These are phyloP conservation scores for Charanyca ferruginea DNA, from an alignment of 2,888 invertebrate genomes.

Conservation along the genomic window DNA sequence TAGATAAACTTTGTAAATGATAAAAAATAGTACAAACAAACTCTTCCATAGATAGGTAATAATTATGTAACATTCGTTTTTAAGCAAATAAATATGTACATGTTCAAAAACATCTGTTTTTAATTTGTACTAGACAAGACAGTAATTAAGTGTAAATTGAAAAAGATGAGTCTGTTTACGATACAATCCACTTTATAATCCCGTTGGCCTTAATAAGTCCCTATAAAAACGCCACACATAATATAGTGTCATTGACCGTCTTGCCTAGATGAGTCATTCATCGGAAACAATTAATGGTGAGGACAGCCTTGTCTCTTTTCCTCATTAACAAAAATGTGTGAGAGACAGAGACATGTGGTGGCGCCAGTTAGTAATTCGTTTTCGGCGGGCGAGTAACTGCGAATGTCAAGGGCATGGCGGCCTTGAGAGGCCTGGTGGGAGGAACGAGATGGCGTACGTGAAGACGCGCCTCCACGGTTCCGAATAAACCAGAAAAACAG, in stretches of 20 bases:
- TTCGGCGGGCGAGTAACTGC: neutral
- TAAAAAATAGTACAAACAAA: conserved; percentile 18
- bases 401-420: conserved; percentile 24
- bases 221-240: neutral
- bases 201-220: neutral
- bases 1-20: conserved; percentile 34
- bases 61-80: neutral
- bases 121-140: neutral
- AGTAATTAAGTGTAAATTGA: neutral
- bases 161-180: neutral
- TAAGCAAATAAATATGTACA: conserved; percentile 1
- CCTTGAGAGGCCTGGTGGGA: conserved; percentile 32
- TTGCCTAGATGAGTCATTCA: conserved; percentile 14
- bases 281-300: conserved; percentile 4
- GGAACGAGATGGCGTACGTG: neutral
- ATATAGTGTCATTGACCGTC: neutral
- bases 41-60: conserved; percentile 32
- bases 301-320: conserved; percentile 14
- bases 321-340: neutral
- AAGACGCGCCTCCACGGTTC: neutral
- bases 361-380: conserved; percentile 19
- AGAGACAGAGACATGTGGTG: conserved; percentile 19
- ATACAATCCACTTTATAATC: conserved; percentile 3
- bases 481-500: neutral
- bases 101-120: neutral